phyloP scores from a whole-genome alignment of 2,888 invertebrate genomes.

The Quadriops clusia region DNA sequence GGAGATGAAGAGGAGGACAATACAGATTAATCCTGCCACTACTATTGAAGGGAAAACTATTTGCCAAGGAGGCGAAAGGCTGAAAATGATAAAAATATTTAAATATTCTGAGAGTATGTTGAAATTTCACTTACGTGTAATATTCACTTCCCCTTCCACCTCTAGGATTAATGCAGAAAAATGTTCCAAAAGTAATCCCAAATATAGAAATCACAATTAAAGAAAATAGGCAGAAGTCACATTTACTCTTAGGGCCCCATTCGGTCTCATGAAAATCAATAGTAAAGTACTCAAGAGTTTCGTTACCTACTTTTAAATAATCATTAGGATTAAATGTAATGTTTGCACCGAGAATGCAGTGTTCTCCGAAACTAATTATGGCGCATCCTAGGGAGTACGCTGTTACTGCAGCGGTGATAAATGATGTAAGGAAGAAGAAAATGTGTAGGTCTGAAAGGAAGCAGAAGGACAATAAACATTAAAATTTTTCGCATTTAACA shows the following conservation, averaged over 20 bases:
- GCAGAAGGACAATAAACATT: too few relatives aligned
- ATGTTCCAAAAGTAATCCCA: slow-evolving; percentile 20
- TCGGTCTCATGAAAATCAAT: slow-evolving; percentile 14
- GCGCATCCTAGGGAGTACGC: slow-evolving; percentile 19
- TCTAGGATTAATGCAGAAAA: slow-evolving; percentile 23
- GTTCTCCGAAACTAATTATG: slow-evolving; percentile 20
- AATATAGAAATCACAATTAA: slow-evolving; percentile 23
- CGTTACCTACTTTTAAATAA: background rate
- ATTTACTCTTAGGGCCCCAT: slow-evolving; percentile 18
- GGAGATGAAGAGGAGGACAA: slow-evolving; percentile 1
- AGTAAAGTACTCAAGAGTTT: too few relatives aligned
- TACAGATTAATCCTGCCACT: slow-evolving; percentile 8
- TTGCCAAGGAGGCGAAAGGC: slow-evolving; percentile 22
- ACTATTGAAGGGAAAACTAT: slow-evolving; percentile 22
- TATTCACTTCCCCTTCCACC: slow-evolving; percentile 21
- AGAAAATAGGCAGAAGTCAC: slow-evolving; percentile 22
- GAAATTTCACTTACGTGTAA: slow-evolving; percentile 24
- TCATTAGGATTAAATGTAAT: slow-evolving; percentile 11
- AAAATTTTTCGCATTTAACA: too few relatives aligned
- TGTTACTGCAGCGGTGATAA: too few relatives aligned
- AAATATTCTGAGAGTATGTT: too few relatives aligned
- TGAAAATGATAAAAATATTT: slow-evolving; percentile 14
- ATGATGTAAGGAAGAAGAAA: too few relatives aligned
- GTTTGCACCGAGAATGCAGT: slow-evolving; percentile 22
- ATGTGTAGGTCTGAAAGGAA: too few relatives aligned